Evolutionary conservation across 2,888 invertebrate species (phyloP).

Genomic region (Metopia argyrocephala): DNA sequence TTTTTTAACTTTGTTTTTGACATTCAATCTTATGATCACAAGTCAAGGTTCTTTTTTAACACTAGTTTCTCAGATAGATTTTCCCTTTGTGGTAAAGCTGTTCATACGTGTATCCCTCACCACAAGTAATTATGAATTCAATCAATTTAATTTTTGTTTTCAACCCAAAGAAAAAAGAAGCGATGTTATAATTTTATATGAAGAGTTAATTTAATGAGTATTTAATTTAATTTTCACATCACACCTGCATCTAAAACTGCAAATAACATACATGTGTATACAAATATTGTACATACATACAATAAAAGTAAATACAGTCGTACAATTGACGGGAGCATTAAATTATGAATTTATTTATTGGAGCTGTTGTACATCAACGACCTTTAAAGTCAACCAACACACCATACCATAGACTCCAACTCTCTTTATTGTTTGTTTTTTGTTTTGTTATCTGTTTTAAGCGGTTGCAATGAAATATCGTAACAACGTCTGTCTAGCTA

Average conservation of each 20-base stretch:
- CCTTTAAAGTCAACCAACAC: constrained; percentile 44
- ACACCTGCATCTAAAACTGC: constrained; percentile 13
- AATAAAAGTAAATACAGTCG: not conserved
- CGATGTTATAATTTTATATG: too few relatives aligned
- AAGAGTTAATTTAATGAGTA: too few relatives aligned
- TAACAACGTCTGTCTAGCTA: not conserved
- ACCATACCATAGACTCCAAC: not conserved
- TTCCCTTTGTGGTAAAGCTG: not conserved
- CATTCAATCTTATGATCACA: constrained; percentile 31
- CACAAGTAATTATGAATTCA: constrained; percentile 9
- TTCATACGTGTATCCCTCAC: not conserved
- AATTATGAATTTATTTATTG: constrained; percentile 52
- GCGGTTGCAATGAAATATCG: not conserved
- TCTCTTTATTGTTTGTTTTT: not conserved
- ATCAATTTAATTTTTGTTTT: not conserved
- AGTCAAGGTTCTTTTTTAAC: constrained; percentile 34
- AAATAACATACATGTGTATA: not conserved
- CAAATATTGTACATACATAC: constrained; percentile 4
- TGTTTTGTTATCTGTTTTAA: not conserved
- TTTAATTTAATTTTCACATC: constrained; percentile 26
- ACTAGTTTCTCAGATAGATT: not conserved
- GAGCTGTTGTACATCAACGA: constrained; percentile 42
- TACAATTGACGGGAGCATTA: too few relatives aligned
- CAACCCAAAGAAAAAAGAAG: too few relatives aligned
- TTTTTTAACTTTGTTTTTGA: constrained; percentile 4